A percentile compares a stretch with the other conserved stretches of the same genome.
These are phyloP conservation scores for Tenebrio molitor DNA, from an alignment of 1,140 invertebrate species.

Conservation along the genomic window DNA sequence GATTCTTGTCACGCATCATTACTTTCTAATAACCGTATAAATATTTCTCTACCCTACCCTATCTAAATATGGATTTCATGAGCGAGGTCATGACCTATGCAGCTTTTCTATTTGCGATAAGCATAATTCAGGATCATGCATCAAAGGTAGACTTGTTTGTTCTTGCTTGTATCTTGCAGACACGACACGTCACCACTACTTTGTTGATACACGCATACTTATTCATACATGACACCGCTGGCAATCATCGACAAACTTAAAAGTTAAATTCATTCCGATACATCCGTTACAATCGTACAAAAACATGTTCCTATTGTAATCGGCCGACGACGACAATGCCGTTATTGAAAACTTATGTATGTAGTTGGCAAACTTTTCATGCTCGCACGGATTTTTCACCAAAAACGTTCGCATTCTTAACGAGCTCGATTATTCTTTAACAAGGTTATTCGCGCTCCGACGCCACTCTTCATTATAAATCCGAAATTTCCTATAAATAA, in stretches of 20 bases:
- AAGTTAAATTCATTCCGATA: conserved; percentile 30
- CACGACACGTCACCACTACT: conserved; percentile 28
- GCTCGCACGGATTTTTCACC: conserved; percentile 2
- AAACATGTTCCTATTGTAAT: background rate
- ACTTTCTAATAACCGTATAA: conserved; percentile 50
- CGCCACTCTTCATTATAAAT: no score
- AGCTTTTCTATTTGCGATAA: conserved; percentile 46
- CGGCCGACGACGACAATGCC: conserved; percentile 12
- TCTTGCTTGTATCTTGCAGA: conserved; percentile 19
- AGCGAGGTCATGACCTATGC: conserved; percentile 55
- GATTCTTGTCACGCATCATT: conserved; percentile 48
- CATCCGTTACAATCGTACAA: conserved; percentile 12
- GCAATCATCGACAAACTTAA: conserved; percentile 28
- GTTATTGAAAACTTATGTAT: conserved; percentile 17
- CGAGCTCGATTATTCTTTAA: conserved; percentile 25
- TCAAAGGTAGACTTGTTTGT: conserved; percentile 34
- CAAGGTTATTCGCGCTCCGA: conserved; percentile 8
- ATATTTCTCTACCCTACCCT: conserved; percentile 49
- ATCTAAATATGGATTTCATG: conserved; percentile 56
- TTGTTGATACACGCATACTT: conserved; percentile 34
- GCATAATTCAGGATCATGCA: conserved; percentile 40
- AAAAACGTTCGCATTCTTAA: conserved; percentile 19
- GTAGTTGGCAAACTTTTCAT: conserved; percentile 24
- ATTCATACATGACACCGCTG: conserved; percentile 28
- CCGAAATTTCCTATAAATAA: conserved; percentile 10